These are phyloP conservation scores for Scatophagus argus DNA, from an alignment of 2,113 vertebrate species.

Conservation along the genomic window DNA sequence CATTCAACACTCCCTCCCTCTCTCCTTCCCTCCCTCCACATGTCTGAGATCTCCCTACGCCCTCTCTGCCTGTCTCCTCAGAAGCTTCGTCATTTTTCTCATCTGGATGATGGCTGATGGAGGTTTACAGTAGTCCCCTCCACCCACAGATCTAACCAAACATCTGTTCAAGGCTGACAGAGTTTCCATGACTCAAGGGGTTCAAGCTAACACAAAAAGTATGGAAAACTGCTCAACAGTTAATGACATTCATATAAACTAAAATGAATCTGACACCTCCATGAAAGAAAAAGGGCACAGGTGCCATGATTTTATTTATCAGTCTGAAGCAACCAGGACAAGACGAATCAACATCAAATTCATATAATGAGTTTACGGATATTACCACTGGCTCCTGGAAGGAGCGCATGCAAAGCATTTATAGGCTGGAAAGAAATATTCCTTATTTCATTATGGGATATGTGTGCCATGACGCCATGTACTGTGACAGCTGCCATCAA, in stretches of 20 bases:
- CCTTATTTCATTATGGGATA: constrained; percentile 3
- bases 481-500: constrained; percentile 11
- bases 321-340: background rate
- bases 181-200: constrained; percentile 30
- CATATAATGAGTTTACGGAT: constrained; percentile 34
- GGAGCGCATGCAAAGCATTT: background rate
- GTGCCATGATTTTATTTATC: constrained; percentile 19
- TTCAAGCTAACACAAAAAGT: background rate
- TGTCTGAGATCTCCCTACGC: constrained; percentile 45
- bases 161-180: background rate
- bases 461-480: constrained; percentile 9
- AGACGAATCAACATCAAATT: constrained; percentile 28
- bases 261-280: constrained; percentile 10
- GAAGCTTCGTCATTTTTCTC: constrained; percentile 67
- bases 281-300: constrained; percentile 3
- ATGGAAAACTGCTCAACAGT: background rate
- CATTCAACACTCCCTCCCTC: constrained; percentile 41
- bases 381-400: constrained; percentile 22
- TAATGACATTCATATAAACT: constrained; percentile 13
- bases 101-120: constrained; percentile 37
- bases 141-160: background rate
- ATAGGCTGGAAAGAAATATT: constrained; percentile 6
- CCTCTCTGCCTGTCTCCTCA: constrained; percentile 48
- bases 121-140: constrained; percentile 20
- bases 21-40: constrained; percentile 60